Percentiles rank a stretch among this genome's conserved stretches.
Conservation (phyloP, 64 coral and sea anemone species). For the Stylophora pistillata region DNA sequence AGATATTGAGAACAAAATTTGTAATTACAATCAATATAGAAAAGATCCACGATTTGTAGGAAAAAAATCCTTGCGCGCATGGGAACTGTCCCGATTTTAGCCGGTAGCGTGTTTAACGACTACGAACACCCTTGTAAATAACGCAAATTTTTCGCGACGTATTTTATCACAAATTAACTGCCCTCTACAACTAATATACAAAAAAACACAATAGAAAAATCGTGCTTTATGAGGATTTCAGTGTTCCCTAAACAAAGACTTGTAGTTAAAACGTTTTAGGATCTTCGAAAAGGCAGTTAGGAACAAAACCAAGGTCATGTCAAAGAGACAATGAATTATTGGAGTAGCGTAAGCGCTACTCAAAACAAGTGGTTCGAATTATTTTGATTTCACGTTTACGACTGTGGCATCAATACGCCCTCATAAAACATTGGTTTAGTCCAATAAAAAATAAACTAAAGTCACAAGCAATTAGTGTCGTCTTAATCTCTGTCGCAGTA, state of each 20-base stretch:
- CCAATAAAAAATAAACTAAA: neutral
- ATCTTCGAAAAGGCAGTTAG: constrained; percentile 7
- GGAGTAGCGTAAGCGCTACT: constrained; percentile 25
- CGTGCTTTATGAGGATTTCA: neutral
- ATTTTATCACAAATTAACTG: neutral
- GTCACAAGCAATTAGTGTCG: constrained; percentile 13
- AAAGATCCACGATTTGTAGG: neutral
- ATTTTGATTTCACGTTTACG: neutral
- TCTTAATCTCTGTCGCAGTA: constrained; percentile 7
- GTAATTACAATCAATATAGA: neutral
- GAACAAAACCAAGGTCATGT: constrained; percentile 26
- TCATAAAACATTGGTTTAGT: neutral
- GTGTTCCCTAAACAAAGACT: constrained; percentile 2
- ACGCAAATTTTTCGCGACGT: neutral
- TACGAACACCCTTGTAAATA: neutral
- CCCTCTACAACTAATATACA: neutral
- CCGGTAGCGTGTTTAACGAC: neutral
- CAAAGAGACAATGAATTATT: constrained; percentile 35
- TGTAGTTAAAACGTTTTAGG: constrained; percentile 1
- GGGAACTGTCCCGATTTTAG: neutral
- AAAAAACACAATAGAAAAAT: constrained; percentile 9
- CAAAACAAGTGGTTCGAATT: constrained; percentile 43
- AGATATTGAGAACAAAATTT: neutral
- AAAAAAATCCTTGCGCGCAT: neutral
- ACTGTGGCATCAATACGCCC: constrained; percentile 1